Conservation (phyloP, 2,113 vertebrate genomes). For the Microtus oregoni region DNA sequence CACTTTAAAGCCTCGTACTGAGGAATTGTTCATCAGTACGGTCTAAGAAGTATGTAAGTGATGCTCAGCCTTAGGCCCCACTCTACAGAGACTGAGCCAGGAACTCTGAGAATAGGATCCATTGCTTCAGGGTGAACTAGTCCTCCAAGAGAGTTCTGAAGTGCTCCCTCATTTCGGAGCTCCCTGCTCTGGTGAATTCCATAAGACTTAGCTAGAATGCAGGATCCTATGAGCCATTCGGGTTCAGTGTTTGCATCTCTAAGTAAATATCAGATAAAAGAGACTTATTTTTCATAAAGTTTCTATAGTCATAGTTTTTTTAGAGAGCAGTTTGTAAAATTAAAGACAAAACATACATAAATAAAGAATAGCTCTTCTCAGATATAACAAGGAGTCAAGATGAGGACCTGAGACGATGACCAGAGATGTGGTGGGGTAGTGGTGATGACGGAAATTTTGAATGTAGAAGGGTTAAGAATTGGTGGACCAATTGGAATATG, state of each 20-base stretch:
- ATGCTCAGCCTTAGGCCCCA: not conserved
- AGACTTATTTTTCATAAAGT: not conserved
- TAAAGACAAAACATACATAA: slow-evolving; percentile 1
- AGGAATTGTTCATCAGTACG: not conserved
- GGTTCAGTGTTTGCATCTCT: not conserved
- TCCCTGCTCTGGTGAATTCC: not conserved
- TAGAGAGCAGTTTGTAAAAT: slow-evolving; percentile 1
- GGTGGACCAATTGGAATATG: not conserved
- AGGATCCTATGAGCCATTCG: not conserved
- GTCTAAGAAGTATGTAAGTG: slow-evolving; percentile 1
- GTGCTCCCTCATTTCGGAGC: not conserved
- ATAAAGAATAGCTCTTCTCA: slow-evolving; percentile 37
- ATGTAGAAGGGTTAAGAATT: not conserved
- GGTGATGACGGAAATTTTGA: not conserved
- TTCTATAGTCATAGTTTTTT: not conserved
- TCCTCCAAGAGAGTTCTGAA: not conserved
- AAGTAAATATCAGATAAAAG: not conserved
- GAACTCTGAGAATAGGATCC: not conserved
- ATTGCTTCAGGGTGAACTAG: not conserved
- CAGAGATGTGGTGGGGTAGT: not conserved
- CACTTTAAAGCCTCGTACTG: not conserved
- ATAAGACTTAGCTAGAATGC: not conserved
- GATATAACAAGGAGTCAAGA: not conserved
- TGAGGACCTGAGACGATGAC: not conserved
- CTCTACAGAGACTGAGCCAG: not conserved